Evolutionary conservation across 2,113 vertebrate species (phyloP).

Genomic region (Pteronura brasiliensis): DNA sequence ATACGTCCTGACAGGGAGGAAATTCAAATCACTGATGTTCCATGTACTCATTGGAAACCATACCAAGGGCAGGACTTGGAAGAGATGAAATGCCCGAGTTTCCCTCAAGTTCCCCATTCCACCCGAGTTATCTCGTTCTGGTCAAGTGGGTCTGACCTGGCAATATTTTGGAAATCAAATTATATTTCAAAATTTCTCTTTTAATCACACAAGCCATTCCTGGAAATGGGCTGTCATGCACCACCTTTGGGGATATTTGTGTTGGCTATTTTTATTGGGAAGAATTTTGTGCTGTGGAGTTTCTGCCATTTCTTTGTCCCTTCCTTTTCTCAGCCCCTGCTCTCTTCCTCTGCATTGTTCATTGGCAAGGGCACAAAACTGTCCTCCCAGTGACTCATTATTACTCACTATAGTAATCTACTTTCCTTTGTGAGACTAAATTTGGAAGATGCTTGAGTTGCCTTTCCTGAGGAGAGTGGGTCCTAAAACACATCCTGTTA

Average conservation of each 20-base stretch:
- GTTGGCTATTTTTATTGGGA: background rate
- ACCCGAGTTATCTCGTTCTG: background rate
- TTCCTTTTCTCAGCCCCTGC: background rate
- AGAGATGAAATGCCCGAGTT: accelerated
- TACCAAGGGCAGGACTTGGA: background rate
- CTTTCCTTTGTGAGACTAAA: conserved; percentile 70
- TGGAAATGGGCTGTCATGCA: background rate
- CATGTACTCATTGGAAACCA: background rate
- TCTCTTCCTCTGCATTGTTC: conserved; percentile 48
- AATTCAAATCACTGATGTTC: background rate
- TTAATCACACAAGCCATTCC: conserved; percentile 1
- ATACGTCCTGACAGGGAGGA: conserved; percentile 13
- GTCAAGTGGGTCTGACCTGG: background rate
- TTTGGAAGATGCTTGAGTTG: conserved; percentile 79
- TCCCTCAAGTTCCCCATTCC: background rate
- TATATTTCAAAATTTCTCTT: conserved; percentile 7
- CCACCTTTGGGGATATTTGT: background rate
- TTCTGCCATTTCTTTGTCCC: background rate
- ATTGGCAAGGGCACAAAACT: conserved; percentile 71
- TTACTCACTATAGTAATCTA: conserved; percentile 71
- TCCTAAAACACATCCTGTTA: conserved; percentile 69
- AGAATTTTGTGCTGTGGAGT: conserved; percentile 7
- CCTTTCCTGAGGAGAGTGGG: conserved; percentile 60
- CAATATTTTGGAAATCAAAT: conserved; percentile 7
- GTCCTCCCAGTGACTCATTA: conserved; percentile 78